These are phyloP conservation scores for Seriola dumerili DNA, from an alignment of 2,113 vertebrate species.

Conservation along the genomic window DNA sequence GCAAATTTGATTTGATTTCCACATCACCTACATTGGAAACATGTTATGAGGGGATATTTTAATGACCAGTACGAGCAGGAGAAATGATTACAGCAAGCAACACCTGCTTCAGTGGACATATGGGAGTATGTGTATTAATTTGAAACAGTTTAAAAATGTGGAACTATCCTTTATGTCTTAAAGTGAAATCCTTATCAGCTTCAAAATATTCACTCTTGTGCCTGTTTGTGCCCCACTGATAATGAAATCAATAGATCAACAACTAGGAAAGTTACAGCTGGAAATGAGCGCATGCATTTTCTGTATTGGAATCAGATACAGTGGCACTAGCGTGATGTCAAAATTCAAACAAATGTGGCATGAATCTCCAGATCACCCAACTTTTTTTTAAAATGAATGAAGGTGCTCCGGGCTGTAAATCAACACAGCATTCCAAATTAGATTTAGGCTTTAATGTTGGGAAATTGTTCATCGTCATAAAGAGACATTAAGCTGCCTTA, in stretches of 20 bases:
- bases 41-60: background rate
- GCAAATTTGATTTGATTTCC: too few relatives aligned
- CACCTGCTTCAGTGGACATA: too few relatives aligned
- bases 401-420: background rate
- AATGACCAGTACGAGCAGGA: background rate
- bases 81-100: background rate
- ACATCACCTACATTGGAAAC: too few relatives aligned
- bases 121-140: too few relatives aligned
- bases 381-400: background rate
- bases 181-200: too few relatives aligned
- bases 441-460: background rate
- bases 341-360: constrained; percentile 5
- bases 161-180: too few relatives aligned
- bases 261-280: background rate
- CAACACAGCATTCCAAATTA: background rate
- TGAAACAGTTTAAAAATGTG: too few relatives aligned
- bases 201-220: too few relatives aligned
- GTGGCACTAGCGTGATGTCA: background rate
- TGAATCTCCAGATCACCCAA: background rate
- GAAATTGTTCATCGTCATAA: constrained; percentile 6
- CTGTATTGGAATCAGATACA: background rate
- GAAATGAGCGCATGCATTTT: background rate
- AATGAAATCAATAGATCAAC: background rate
- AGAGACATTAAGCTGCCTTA: background rate
- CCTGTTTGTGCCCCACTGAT: too few relatives aligned